Base-by-base conservation (phyloP, 1,140 invertebrate species). In the Eueides isabella region DNA sequence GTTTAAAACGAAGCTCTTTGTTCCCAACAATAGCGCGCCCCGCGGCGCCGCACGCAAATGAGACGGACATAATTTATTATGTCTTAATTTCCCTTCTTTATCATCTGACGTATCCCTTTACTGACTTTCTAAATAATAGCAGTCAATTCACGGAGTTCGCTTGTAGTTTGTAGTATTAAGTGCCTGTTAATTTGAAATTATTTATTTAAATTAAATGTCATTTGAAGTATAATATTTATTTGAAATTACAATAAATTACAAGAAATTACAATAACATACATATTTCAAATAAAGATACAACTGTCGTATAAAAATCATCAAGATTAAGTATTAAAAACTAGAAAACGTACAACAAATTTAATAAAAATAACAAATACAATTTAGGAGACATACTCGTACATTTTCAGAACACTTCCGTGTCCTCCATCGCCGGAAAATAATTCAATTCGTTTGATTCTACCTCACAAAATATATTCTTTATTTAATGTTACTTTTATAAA, bases 41-140 rank as follows among this genome's bases (percentile, higher is more conserved):
- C 67, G 67, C 67, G 55, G 67, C 55, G 67, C 55, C 67, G 19
- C 30, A 7, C 67, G 33, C 31, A 69, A 61, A 61, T 69, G 55
- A 69, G 67, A 19, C 61, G 68, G 62, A 41, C 68, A 41, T 62
- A 26, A 41, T 70, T 63, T 70, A 70, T 70, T 70, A 70, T 63
- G 55, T 70, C 63, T 63, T 63, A 70, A 70, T 70, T 63, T 70
- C 61, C 68, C 31, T 9, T 67, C 61, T 19, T 0, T 5, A 23
- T n/a, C 16, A n/a, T 23, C 35, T n/a, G 9, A 38, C 26, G 61
- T 7, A 29, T 41, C 61, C 44, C 48, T 70, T 70, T 63, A 70
- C 63, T 70, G 48, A 28, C 23, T 70, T 38, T 41, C 31, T 31
- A n/a, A 62, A 19, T 63, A 63, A 63, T 19, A 5, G 29, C n/a